A percentile compares a stretch with the other conserved stretches of the same genome.
These are phyloP conservation scores for Bambusicola thoracicus DNA, from an alignment of 2,113 vertebrate genomes.

Conservation along the genomic window DNA sequence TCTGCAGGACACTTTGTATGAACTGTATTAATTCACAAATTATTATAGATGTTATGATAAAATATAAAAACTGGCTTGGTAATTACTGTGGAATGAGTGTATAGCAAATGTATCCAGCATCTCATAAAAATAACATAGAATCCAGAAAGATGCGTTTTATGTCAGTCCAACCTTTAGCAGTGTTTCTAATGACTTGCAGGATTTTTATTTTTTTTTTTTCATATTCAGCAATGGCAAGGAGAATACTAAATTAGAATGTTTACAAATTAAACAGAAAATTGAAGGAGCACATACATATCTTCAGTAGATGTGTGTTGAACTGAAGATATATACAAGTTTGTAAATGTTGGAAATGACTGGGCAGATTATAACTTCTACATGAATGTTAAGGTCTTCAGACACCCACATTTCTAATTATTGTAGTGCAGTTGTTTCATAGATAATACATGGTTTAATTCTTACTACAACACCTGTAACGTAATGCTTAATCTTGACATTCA, in stretches of 20 bases:
- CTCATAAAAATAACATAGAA: not conserved
- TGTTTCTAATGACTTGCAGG: not conserved
- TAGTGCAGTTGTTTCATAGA: conserved; percentile 3
- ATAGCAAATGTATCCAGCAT: not conserved
- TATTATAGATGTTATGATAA: not conserved
- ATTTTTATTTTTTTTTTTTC: not conserved
- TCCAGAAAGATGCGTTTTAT: not conserved
- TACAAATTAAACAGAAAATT: conserved; percentile 7
- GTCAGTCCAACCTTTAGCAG: not conserved
- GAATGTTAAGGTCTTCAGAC: conserved; percentile 22
- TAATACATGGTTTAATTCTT: conserved; percentile 35
- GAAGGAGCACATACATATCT: not conserved
- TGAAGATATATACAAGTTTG: not conserved
- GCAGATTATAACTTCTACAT: not conserved
- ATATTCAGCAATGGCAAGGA: not conserved
- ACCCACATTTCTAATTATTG: not conserved
- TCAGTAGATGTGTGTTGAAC: not conserved
- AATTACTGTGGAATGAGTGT: not conserved
- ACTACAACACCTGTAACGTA: conserved; percentile 37
- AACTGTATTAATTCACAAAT: not conserved
- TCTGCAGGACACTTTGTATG: not conserved
- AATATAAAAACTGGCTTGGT: not conserved
- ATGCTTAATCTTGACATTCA: not conserved
- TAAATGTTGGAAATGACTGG: not conserved
- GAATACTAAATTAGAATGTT: not conserved